These are phyloP conservation scores for Drosophila colorata DNA, from an alignment of 2,888 invertebrate genomes.

Conservation along the genomic window DNA sequence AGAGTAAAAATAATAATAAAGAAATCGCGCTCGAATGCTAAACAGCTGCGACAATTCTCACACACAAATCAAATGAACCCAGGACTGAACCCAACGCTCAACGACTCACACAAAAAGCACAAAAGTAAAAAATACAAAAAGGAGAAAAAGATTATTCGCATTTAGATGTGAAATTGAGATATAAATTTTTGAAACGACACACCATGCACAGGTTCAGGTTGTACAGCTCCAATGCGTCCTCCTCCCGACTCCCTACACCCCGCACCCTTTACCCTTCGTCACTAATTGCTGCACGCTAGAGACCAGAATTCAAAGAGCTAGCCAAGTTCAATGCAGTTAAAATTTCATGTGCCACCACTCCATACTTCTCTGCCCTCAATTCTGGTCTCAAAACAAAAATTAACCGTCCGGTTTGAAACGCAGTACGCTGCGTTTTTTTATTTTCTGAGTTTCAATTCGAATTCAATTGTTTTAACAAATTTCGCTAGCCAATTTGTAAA, in stretches of 20 bases:
- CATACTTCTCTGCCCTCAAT: not conserved
- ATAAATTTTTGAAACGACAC: conserved; percentile 79
- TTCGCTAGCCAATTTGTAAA: conserved; percentile 68
- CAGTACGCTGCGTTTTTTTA: not conserved
- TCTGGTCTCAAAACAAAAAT: not conserved
- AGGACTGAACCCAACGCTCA: conserved; percentile 36
- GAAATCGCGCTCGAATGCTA: conserved; percentile 66
- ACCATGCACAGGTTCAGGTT: conserved; percentile 42
- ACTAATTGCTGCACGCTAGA: conserved; percentile 48
- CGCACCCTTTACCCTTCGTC: not conserved
- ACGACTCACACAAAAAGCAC: conserved; percentile 11
- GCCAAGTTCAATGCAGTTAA: conserved; percentile 60
- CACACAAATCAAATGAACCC: conserved; percentile 77
- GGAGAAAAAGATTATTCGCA: conserved; percentile 75
- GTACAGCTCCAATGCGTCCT: conserved; percentile 13
- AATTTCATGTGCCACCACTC: conserved; percentile 49
- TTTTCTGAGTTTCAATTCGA: conserved; percentile 27
- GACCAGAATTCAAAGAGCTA: not conserved
- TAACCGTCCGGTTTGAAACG: conserved; percentile 21
- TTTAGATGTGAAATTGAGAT: conserved; percentile 81
- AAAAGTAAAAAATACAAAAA: conserved; percentile 2
- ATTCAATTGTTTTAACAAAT: conserved; percentile 57
- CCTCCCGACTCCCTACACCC: not conserved
- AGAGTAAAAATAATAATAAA: conserved; percentile 46
- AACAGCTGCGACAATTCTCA: conserved; percentile 75